These are phyloP conservation scores for Tachypleus tridentatus DNA, from an alignment of 1,140 invertebrate species.

Conservation along the genomic window DNA sequence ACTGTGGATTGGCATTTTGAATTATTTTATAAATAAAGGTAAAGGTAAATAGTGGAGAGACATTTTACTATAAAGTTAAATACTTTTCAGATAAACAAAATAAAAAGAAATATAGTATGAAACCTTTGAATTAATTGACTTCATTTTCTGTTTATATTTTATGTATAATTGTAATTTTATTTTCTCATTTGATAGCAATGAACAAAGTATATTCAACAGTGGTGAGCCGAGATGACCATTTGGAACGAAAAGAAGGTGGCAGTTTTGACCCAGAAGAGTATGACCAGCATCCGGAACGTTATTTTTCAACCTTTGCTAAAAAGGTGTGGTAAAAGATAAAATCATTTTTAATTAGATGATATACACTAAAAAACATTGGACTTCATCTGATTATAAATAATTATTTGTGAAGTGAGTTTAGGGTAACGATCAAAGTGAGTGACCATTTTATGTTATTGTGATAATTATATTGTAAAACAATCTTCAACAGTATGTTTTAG, in stretches of 20 bases:
- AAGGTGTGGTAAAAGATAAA: slow-evolving; percentile 43
- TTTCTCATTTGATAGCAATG: slow-evolving; percentile 45
- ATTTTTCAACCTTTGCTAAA: slow-evolving; percentile 91
- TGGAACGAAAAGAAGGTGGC: slow-evolving; percentile 74
- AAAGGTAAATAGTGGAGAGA: too few relatives aligned
- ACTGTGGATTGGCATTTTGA: too few relatives aligned
- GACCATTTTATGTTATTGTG: too few relatives aligned
- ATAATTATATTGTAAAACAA: too few relatives aligned
- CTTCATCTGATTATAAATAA: too few relatives aligned
- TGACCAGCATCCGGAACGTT: slow-evolving; percentile 79
- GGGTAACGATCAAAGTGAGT: too few relatives aligned
- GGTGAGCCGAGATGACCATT: slow-evolving; percentile 80
- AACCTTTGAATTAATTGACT: neutral
- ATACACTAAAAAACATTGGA: too few relatives aligned
- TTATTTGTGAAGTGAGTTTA: too few relatives aligned
- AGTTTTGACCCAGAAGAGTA: slow-evolving; percentile 86
- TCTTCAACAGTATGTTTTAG: too few relatives aligned
- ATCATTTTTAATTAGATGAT: neutral
- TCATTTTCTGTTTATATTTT: neutral
- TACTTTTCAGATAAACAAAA: too few relatives aligned
- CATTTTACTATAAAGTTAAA: neutral
- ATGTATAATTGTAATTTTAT: neutral
- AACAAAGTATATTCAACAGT: slow-evolving; percentile 92
- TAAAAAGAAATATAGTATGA: too few relatives aligned
- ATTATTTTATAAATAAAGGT: too few relatives aligned